A percentile compares a stretch with the other conserved stretches of the same genome.
These are phyloP conservation scores for Dendrocincla tyrannina DNA, from an alignment of 2,797 vertebrate species.

Conservation along the genomic window DNA sequence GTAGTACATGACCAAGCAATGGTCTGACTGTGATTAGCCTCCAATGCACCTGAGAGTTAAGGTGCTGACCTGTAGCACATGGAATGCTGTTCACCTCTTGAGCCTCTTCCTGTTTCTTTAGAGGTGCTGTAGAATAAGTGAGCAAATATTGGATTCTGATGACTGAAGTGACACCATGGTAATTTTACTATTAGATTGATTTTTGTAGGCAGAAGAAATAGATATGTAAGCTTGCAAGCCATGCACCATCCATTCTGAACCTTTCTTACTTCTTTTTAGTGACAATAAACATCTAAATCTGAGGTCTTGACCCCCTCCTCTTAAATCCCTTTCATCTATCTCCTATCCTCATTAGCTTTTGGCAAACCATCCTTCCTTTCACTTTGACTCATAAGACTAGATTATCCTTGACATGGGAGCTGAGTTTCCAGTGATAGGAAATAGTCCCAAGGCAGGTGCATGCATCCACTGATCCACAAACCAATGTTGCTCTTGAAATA, in stretches of 20 bases:
- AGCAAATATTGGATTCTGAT: not conserved
- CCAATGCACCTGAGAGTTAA: not conserved
- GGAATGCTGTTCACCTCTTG: not conserved
- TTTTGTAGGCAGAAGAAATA: not conserved
- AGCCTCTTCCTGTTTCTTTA: not conserved
- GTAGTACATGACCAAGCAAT: rapidly evolving
- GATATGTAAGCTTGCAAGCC: not conserved
- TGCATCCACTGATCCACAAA: not conserved
- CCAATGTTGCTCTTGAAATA: not conserved
- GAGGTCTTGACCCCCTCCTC: not conserved
- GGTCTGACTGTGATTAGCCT: not conserved
- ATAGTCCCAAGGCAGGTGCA: not conserved
- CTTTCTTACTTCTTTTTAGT: not conserved
- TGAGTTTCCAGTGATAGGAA: not conserved
- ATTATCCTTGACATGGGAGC: not conserved
- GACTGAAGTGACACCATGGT: not conserved
- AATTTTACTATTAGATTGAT: not conserved
- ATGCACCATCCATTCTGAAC: not conserved
- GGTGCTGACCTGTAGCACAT: not conserved
- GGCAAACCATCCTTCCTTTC: not conserved
- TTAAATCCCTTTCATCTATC: not conserved
- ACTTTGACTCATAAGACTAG: not conserved
- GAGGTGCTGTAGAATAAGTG: not conserved
- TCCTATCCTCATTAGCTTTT: not conserved
- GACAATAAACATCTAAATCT: not conserved